Evolutionary conservation across 2,797 vertebrate genomes (phyloP), one percentile per base, ranked within the genome.

Genomic region (Diplodus sargus): DNA sequence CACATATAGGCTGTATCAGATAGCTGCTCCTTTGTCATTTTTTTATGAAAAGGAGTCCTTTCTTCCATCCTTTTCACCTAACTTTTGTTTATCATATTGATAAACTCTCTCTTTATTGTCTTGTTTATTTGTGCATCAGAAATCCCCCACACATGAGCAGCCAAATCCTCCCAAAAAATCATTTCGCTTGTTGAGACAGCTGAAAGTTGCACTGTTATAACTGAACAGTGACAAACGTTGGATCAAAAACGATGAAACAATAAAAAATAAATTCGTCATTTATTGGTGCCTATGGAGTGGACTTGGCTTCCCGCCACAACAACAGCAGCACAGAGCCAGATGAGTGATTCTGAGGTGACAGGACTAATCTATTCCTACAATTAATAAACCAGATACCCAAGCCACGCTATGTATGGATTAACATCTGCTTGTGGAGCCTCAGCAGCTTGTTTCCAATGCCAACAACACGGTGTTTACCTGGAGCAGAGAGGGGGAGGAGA

Each of bases 351-450:
- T 49, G 70, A 79, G 54, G 60, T 75, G 79, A 74, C 79, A 73
- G 60, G 34, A 72, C 65, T 85, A 90, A 93, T 91, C 77, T 90
- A 87, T 91, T 89, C 73, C 72, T 51, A 43, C 66, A 90, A 89
- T 80, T 68, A 91, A 85, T 85, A 83, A 92, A 92, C 17, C 79
- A 91, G 81, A 88, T 71, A 90, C 90, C 94, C 94, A 96, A 94
- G 95, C 95, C 94, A 95, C 89, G 95, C 95, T 74, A 88, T 86
- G 80, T 86, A 80, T 88, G 83, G 83, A 90, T 92, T 85, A 90
- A 90, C 94, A 94, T 94, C 90, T 94, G 94, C 70, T 90, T 86
- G 73, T 78, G 49, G 45, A 67, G 48, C 57, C 68, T 62, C 69
- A 61, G 80, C 82, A 81, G 81, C 82, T 79, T 91, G 79, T 83